Base-by-base conservation (phyloP, 2,113 vertebrate species). In the Myodes glareolus region DNA sequence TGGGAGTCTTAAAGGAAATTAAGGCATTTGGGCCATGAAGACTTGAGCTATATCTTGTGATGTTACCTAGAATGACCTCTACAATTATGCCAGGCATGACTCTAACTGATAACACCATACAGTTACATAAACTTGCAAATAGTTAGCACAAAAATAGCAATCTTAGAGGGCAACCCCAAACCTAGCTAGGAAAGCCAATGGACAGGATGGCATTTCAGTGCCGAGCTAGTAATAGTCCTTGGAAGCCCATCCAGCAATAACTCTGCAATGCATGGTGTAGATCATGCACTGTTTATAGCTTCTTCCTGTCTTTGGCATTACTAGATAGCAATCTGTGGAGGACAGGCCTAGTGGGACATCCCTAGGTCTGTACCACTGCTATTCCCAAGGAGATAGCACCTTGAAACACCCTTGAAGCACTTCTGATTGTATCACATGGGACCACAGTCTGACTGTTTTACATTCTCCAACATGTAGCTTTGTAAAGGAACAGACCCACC, bases 181-280 rank as follows among this genome's bases (percentile, higher is more conserved):
- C 33, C 10, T 76, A 27, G 88, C 17, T 72, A 36, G 50, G 52
- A 14, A 81, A n/a, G 12, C 13, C 47, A 52, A 29, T 31, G 19
- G 17, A 39, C 10, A 80, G 47, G n/a, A 47, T 50, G 61, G 36
- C 63, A 50, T 91, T 85, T 95, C 84, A 68, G 19, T 23, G 50
- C 36, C 42, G 45, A 90, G 82, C 39, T 75, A 55, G 2, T 73
- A 68, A 88, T 0, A 2, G 23, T 65, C 27, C 86, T 94, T 90
- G 82, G 2, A 1, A 78, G 52, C 21, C 23, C 65, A 39, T 5
- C 5, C 19, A 73, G 47, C 31, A 45, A 47, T 75, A 84, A 94
- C 14, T 29, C 68, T 67, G 50, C 52, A 39, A 73, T 0, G 0
- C 16, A 0, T 36, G 1, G 1, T 10, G 23, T 58, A 80, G n/a